Evolutionary conservation across 2,888 invertebrate genomes (phyloP).

Genomic region (Ferrisia virgata): DNA sequence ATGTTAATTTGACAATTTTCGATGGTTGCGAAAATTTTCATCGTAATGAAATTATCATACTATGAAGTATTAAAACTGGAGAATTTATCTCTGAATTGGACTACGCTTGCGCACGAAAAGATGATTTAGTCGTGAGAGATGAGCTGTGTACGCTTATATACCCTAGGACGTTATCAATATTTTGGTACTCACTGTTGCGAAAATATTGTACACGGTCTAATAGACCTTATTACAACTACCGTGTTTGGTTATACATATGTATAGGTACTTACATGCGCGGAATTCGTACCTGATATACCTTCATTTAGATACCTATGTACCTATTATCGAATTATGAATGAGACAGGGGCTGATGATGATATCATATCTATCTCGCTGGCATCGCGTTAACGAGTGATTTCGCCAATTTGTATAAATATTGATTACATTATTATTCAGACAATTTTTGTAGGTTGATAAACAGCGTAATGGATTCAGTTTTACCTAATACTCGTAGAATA

Average conservation of each 20-base stretch:
- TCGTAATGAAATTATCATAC: no score
- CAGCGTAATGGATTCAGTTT: no score
- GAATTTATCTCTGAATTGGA: neutral
- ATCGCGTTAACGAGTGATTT: neutral
- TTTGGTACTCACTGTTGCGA: constrained; percentile 27
- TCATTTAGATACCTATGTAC: neutral
- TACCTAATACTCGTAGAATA: neutral
- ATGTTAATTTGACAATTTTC: neutral
- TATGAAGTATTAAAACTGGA: neutral
- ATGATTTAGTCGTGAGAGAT: neutral
- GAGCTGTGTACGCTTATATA: neutral
- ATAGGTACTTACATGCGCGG: no score
- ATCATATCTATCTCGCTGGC: neutral
- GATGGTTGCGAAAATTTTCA: neutral
- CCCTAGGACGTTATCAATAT: neutral
- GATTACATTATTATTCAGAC: no score
- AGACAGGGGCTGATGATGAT: neutral
- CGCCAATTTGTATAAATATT: neutral
- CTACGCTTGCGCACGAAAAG: neutral
- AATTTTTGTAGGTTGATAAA: no score
- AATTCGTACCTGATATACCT: constrained; percentile 19
- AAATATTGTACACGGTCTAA: constrained; percentile 1
- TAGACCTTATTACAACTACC: neutral
- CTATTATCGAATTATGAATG: neutral
- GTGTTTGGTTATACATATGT: neutral